A percentile compares a stretch with the other conserved stretches of the same genome.
phyloP scores from a whole-genome alignment of 2,888 invertebrate species.

The Drosophila paracracens region DNA sequence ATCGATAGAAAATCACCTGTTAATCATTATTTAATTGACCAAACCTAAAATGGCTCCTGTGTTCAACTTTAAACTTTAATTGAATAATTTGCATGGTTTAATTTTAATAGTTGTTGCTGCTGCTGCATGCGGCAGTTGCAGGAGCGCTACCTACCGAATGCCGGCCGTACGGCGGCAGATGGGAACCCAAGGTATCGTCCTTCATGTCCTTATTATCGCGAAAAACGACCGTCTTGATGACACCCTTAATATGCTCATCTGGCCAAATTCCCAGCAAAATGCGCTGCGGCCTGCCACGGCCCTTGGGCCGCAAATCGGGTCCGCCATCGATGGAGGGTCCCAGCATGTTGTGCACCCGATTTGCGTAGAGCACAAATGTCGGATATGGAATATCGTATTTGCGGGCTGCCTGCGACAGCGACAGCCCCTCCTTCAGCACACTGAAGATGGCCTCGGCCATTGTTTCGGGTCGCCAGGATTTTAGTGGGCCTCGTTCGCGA shows the following conservation, averaged over 20 bases:
- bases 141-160: slow-evolving; percentile 86
- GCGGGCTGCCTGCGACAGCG: slow-evolving; percentile 94
- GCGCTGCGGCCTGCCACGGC: slow-evolving; percentile 95
- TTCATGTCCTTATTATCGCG: slow-evolving; percentile 93
- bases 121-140: neutral
- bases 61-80: slow-evolving; percentile 5
- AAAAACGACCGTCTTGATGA: slow-evolving; percentile 96
- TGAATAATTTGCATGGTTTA: neutral
- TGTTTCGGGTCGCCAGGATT: slow-evolving; percentile 97
- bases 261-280: slow-evolving; percentile 97
- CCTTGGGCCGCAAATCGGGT: slow-evolving; percentile 95
- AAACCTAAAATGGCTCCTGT: neutral
- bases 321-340: slow-evolving; percentile 96
- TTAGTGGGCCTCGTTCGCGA: slow-evolving; percentile 95
- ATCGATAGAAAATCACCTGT: neutral
- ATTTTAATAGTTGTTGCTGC: slow-evolving; percentile 23
- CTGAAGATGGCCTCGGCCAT: slow-evolving; percentile 98
- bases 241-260: slow-evolving; percentile 96
- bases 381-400: slow-evolving; percentile 98
- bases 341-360: slow-evolving; percentile 96
- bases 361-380: slow-evolving; percentile 96
- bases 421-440: slow-evolving; percentile 95
- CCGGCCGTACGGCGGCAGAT: slow-evolving; percentile 87
- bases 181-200: slow-evolving; percentile 86
- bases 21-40: slow-evolving; percentile 3